Evolutionary conservation across 1,140 invertebrate genomes (phyloP).

Genomic region (Solen grandis): DNA sequence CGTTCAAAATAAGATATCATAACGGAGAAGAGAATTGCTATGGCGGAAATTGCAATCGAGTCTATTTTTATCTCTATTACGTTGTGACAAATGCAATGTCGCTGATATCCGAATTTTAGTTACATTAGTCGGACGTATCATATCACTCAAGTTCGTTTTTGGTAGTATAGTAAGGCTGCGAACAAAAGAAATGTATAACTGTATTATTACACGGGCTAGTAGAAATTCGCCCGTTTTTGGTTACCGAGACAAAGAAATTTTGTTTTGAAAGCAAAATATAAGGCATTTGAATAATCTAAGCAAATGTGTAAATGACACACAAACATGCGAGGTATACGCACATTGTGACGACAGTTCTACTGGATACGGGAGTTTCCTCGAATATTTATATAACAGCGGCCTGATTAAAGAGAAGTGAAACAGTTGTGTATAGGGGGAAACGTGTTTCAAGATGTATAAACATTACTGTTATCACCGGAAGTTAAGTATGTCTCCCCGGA

Average conservation of each 20-base stretch:
- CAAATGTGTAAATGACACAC: not conserved
- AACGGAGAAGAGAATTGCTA: constrained; percentile 16
- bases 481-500: not conserved
- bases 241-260: too few relatives aligned
- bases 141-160: constrained; percentile 24
- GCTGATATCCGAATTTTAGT: not conserved
- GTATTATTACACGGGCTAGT: not conserved
- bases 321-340: not conserved
- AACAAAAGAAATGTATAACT: too few relatives aligned
- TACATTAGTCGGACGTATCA: constrained; percentile 4
- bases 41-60: not conserved
- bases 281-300: too few relatives aligned
- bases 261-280: too few relatives aligned
- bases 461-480: too few relatives aligned
- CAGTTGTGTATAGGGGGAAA: not conserved
- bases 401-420: not conserved
- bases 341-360: constrained; percentile 4
- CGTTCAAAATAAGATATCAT: constrained; percentile 10
- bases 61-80: too few relatives aligned
- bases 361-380: constrained; percentile 16
- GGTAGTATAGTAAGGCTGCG: too few relatives aligned
- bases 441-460: not conserved
- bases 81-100: too few relatives aligned
- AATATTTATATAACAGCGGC: not conserved
- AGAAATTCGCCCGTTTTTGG: constrained; percentile 20